These are phyloP conservation scores for Azemiops feae DNA, from an alignment of 2,113 vertebrate genomes.

Conservation along the genomic window DNA sequence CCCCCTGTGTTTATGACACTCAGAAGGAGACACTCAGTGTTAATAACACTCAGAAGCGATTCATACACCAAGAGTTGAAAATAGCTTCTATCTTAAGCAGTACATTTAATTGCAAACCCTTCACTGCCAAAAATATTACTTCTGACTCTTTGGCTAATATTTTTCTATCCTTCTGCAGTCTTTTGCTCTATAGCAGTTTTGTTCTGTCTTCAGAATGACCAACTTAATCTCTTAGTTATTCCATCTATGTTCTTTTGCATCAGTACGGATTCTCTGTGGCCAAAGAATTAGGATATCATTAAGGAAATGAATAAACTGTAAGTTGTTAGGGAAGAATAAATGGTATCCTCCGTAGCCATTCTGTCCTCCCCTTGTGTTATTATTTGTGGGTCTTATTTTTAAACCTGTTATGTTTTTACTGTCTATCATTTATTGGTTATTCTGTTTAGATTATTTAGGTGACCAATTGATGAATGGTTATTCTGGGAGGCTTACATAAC, in stretches of 20 bases:
- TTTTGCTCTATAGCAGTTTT: not conserved
- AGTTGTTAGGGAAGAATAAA: constrained; percentile 33
- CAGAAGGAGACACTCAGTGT: not conserved
- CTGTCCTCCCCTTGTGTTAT: not conserved
- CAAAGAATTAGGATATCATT: constrained; percentile 34
- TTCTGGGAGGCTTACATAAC: not conserved
- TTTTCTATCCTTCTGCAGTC: constrained; percentile 4
- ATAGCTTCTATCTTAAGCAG: not conserved
- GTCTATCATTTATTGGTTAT: not conserved
- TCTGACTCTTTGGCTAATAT: not conserved
- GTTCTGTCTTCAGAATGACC: constrained; percentile 10
- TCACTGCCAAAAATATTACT: constrained; percentile 16
- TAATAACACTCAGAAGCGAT: not conserved
- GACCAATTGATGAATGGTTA: not conserved
- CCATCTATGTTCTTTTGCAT: constrained; percentile 7
- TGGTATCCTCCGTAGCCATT: not conserved
- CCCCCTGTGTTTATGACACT: not conserved
- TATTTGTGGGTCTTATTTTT: constrained; percentile 8
- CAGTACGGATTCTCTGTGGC: constrained; percentile 24
- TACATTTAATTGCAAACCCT: constrained; percentile 13
- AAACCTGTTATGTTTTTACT: not conserved
- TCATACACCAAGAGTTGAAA: not conserved
- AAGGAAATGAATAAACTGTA: constrained; percentile 16
- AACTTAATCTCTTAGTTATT: constrained; percentile 28
- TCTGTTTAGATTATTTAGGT: not conserved